These are phyloP conservation scores for Heteromormyrus szaboi DNA, from an alignment of 2,797 vertebrate genomes.

Conservation along the genomic window DNA sequence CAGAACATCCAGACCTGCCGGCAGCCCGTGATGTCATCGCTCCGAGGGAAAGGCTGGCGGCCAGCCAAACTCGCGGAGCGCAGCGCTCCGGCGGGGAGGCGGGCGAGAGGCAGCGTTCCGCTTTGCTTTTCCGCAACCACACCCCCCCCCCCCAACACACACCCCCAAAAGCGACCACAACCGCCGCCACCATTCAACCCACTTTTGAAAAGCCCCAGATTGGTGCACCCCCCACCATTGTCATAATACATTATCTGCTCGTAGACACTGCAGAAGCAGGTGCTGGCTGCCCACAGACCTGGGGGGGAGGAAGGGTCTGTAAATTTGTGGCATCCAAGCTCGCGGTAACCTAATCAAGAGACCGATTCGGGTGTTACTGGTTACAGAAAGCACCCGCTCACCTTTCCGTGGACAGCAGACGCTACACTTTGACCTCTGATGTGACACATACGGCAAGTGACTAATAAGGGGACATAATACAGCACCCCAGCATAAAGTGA, in stretches of 20 bases:
- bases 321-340: not conserved
- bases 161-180: not conserved
- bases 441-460: not conserved
- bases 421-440: not conserved
- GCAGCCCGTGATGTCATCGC: slow-evolving; percentile 96
- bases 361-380: not conserved
- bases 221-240: slow-evolving; percentile 22
- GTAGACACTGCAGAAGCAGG: slow-evolving; percentile 18
- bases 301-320: not conserved
- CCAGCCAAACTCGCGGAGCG: slow-evolving; percentile 45
- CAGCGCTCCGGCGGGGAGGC: slow-evolving; percentile 17
- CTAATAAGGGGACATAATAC: not conserved
- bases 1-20: slow-evolving; percentile 99
- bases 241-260: slow-evolving; percentile 36
- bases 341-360: not conserved
- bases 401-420: not conserved
- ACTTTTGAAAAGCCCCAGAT: slow-evolving; percentile 45
- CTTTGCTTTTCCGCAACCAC: slow-evolving; percentile 6
- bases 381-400: not conserved
- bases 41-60: slow-evolving; percentile 77
- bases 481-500: not conserved
- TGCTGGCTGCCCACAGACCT: not conserved
- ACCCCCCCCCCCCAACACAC: not conserved
- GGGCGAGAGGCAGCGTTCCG: slow-evolving; percentile 19
- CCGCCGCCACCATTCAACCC: slow-evolving; percentile 23